These are phyloP conservation scores for Cyclina sinensis DNA, from an alignment of 1,140 invertebrate genomes.

Conservation along the genomic window DNA sequence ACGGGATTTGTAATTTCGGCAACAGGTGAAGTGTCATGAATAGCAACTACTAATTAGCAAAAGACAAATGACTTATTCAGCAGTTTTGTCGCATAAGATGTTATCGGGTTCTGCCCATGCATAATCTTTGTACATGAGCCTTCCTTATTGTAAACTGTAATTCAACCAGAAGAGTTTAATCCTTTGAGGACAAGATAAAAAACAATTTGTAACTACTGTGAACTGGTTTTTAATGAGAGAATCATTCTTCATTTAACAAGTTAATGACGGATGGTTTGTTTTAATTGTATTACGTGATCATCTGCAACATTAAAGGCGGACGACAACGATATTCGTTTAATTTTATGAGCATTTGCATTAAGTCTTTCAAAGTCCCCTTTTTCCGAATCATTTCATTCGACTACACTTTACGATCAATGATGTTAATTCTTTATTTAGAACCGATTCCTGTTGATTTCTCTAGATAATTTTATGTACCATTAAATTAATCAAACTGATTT, in stretches of 20 bases:
- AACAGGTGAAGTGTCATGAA: neutral
- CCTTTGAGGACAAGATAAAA: slow-evolving; percentile 30
- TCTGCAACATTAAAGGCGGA: slow-evolving; percentile 15
- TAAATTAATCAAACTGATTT: slow-evolving; percentile 18
- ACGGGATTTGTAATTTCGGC: neutral
- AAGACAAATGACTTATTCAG: slow-evolving; percentile 40
- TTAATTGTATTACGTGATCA: neutral
- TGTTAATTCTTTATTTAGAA: slow-evolving; percentile 13
- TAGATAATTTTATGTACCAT: slow-evolving; percentile 32
- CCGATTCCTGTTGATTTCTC: slow-evolving; percentile 18
- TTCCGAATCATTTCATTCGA: neutral
- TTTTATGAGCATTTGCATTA: slow-evolving; percentile 30
- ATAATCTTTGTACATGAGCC: neutral
- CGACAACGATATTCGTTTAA: slow-evolving; percentile 42
- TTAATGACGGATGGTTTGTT: neutral
- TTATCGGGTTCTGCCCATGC: neutral
- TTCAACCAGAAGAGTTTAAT: neutral
- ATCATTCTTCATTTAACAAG: neutral
- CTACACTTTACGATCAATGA: neutral
- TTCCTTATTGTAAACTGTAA: neutral
- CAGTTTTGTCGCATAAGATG: slow-evolving; percentile 9
- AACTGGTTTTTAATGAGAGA: slow-evolving; percentile 34
- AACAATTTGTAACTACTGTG: slow-evolving; percentile 11
- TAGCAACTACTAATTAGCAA: slow-evolving; percentile 25
- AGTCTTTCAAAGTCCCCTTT: neutral